Conservation (phyloP, 2,113 vertebrate species). For the Balaeniceps rex region DNA sequence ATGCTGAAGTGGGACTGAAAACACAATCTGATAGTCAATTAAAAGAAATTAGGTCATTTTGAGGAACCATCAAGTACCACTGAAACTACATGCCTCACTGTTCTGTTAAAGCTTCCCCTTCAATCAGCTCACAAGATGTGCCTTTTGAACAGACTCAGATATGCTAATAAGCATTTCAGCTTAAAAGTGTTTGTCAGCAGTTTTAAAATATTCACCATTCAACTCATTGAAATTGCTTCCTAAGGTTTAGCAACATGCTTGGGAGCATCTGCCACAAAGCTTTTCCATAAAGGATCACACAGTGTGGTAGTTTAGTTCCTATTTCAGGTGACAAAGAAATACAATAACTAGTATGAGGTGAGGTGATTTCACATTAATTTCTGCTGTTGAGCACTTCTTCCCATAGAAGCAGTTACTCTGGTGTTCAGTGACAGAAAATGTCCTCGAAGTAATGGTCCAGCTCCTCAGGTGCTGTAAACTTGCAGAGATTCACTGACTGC, state of each 20-base stretch:
- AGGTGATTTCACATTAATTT: neutral
- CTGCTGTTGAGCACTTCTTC: neutral
- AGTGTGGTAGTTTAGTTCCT: neutral
- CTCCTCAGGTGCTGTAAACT: neutral
- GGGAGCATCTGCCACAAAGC: constrained; percentile 22
- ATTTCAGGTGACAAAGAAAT: constrained; percentile 9
- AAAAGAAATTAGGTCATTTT: constrained; percentile 45
- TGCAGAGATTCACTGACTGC: neutral
- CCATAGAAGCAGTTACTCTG: neutral
- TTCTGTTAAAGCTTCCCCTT: constrained; percentile 20
- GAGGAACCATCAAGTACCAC: neutral
- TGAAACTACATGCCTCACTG: neutral
- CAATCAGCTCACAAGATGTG: constrained; percentile 14
- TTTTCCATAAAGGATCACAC: constrained; percentile 10
- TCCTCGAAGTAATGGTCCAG: neutral
- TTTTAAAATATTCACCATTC: constrained; percentile 48
- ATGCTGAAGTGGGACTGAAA: neutral
- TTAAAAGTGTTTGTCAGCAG: constrained; percentile 57
- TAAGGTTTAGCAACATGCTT: neutral
- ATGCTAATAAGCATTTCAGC: constrained; percentile 35
- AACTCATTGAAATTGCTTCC: constrained; percentile 29
- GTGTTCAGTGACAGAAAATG: neutral
- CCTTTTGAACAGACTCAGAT: constrained; percentile 36
- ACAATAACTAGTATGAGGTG: neutral
- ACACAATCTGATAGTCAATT: constrained; percentile 30